These are phyloP conservation scores for Cotesia glomerata DNA, from an alignment of 1,140 invertebrate species.

Conservation along the genomic window DNA sequence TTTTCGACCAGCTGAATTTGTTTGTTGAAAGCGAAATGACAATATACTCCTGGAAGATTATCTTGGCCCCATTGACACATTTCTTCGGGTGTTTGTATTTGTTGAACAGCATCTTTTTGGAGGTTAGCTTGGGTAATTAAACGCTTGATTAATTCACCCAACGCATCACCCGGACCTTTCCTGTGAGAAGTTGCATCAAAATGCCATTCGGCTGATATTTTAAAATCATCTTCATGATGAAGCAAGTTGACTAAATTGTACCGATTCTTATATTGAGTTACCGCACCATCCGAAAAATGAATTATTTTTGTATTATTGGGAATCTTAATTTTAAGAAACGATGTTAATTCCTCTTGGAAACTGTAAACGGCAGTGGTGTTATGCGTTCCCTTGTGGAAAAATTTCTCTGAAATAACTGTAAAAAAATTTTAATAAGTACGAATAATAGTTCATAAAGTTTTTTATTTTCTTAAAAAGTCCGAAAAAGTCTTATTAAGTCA, in stretches of 20 bases:
- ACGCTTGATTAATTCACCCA: slow-evolving; percentile 30
- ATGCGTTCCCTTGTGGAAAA: no score
- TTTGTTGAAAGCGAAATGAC: slow-evolving; percentile 17
- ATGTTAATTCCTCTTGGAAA: slow-evolving; percentile 29
- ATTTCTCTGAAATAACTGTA: no score
- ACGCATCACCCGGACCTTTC: slow-evolving; percentile 36
- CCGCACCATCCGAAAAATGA: slow-evolving; percentile 43
- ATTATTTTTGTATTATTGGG: slow-evolving; percentile 37
- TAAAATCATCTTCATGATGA: slow-evolving; percentile 34
- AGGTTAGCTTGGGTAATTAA: slow-evolving; percentile 27
- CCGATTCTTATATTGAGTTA: slow-evolving; percentile 28
- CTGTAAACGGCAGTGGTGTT: slow-evolving; percentile 38
- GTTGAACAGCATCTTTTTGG: slow-evolving; percentile 9
- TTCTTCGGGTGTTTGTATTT: slow-evolving; percentile 15
- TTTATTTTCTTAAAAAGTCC: no score
- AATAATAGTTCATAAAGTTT: no score
- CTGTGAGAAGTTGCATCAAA: slow-evolving; percentile 47
- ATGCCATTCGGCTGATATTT: slow-evolving; percentile 39
- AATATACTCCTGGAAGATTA: not conserved
- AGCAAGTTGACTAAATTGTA: slow-evolving; percentile 32
- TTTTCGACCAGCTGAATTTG: slow-evolving; percentile 16
- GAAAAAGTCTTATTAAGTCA: no score
- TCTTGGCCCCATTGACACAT: not conserved
- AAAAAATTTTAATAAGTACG: no score
- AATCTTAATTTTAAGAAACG: slow-evolving; percentile 34